Conservation (phyloP, 2,888 invertebrate species). For the Meiosimyza decipiens region DNA sequence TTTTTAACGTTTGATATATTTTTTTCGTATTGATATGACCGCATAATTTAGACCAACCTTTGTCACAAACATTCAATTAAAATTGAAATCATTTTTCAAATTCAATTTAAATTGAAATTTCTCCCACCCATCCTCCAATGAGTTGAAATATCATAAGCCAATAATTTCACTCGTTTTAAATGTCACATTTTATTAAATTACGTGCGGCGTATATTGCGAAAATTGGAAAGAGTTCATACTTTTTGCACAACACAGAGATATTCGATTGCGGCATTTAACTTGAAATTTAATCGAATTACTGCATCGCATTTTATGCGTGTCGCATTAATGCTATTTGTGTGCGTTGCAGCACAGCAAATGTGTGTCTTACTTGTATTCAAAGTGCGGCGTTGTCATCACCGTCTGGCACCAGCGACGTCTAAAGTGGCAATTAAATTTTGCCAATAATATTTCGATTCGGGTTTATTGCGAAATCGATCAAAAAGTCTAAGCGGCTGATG, state of each 20-base stretch:
- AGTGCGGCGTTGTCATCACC: neutral
- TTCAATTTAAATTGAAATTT: no score
- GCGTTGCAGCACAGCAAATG: neutral
- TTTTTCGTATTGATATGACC: no score
- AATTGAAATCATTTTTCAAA: no score
- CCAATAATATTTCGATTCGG: no score
- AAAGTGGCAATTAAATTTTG: no score
- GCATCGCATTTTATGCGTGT: no score
- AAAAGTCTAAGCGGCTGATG: neutral
- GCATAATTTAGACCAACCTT: no score
- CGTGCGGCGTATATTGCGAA: neutral
- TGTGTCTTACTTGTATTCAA: neutral
- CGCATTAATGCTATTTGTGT: neutral
- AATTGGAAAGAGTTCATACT: no score
- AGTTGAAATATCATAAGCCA: neutral
- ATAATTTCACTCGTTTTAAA: constrained; percentile 10
- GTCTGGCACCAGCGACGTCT: no score
- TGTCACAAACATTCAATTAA: no score
- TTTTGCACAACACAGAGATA: neutral
- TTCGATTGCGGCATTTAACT: constrained; percentile 16
- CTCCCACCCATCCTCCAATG: neutral
- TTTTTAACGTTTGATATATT: no score
- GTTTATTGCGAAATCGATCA: no score
- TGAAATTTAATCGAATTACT: constrained; percentile 15
- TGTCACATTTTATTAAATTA: constrained; percentile 19